Evolutionary conservation across 2,113 vertebrate species (phyloP).

Genomic region (Spheniscus mendiculus): DNA sequence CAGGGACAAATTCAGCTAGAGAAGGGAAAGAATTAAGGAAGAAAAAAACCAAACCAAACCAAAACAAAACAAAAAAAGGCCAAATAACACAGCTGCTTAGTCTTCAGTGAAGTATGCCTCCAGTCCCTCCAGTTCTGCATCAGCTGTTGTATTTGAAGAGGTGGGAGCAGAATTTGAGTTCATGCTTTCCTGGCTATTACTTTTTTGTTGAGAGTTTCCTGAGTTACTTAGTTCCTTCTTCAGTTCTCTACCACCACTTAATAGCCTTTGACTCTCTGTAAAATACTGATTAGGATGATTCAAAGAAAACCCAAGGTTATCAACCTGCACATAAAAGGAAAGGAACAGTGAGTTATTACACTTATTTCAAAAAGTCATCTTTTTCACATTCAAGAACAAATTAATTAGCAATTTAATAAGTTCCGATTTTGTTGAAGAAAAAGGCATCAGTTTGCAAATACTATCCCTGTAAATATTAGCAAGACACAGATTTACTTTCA

Average conservation of each 20-base stretch:
- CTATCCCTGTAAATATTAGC: not conserved
- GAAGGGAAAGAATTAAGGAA: not conserved
- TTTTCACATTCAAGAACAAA: not conserved
- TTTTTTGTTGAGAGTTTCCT: constrained; percentile 73
- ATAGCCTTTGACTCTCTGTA: constrained; percentile 83
- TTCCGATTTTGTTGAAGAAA: not conserved
- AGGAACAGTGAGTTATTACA: not conserved
- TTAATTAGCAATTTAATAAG: not conserved
- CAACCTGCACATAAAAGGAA: constrained; percentile 76
- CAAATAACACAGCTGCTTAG: not conserved
- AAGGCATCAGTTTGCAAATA: not conserved
- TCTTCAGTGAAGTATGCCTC: constrained; percentile 82
- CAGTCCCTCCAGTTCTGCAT: constrained; percentile 81
- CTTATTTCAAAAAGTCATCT: not conserved
- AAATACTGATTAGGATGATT: constrained; percentile 99
- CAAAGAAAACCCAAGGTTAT: constrained; percentile 89
- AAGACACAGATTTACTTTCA: not conserved
- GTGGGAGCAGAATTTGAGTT: constrained; percentile 16
- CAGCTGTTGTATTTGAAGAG: constrained; percentile 43
- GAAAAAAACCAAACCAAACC: not conserved
- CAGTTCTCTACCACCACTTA: constrained; percentile 78
- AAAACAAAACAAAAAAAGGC: not conserved
- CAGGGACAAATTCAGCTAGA: not conserved
- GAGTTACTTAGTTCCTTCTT: constrained; percentile 81
- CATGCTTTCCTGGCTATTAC: constrained; percentile 51